Base-by-base conservation (phyloP, 2,888 invertebrate species). In the Acanthopleura granulata region DNA sequence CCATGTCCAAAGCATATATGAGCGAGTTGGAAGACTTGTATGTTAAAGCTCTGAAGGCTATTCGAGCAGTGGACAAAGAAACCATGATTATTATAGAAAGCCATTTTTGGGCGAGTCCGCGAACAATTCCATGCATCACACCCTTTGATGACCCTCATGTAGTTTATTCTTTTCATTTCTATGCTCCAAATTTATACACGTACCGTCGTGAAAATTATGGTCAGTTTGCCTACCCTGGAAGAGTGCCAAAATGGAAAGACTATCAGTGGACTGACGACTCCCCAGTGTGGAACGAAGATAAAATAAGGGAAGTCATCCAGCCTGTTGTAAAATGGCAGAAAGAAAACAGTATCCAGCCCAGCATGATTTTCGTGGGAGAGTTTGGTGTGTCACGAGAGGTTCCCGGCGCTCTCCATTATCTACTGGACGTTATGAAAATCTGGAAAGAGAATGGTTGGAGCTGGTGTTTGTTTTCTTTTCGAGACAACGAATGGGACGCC, bases 401-500 rank as follows among this genome's bases (percentile, higher is more conserved):
- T 16, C 71, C 71, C 1, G 71, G 71, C 14, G 71, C 71, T 14
- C 49, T n/a, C 16, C n/a, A 25, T 4, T 71, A 71, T 40, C 50
- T 71, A n/a, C 18, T 16, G 6, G 71, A 71, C 71, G 49, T 49
- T 18, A 49, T 49, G 14, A 27, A 71, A 30, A 40, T 49, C 1
- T 71, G 40, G 71, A 3, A 16, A 14, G 49, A 71, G 18, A 40
- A 71, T 49, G 50, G 50, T 14, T 71, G 71, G 71, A 71, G 71
- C 30, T 71, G 71, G 71, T 71, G 71, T 49, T 14, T 71, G 22
- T 71, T 71, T 49, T 71, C 71, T 16, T 71, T 71, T 49, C 6
- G 71, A 16, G 71, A 71, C n/a, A 71, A 71, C 49, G 71, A 71
- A 25, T 71, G 71, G 71, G 71, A 71, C n/a, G 71, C 71, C 27